These are phyloP conservation scores for Indri indri DNA, from an alignment of 2,113 vertebrate genomes.

Conservation along the genomic window DNA sequence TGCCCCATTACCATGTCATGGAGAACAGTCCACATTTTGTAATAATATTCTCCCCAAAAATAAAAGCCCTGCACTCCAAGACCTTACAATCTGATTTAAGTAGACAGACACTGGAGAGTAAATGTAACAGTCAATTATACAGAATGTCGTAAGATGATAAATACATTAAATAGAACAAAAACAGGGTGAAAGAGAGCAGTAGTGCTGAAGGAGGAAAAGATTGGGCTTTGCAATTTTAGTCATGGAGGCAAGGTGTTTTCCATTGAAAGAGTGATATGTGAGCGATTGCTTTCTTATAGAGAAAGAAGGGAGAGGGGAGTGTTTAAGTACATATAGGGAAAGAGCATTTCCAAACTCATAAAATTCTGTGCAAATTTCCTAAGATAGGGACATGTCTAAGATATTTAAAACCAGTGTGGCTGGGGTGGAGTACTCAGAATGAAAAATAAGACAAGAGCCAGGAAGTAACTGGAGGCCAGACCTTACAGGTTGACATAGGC, in stretches of 20 bases:
- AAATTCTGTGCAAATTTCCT: not conserved
- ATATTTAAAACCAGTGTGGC: not conserved
- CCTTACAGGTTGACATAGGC: no score
- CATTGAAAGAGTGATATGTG: not conserved
- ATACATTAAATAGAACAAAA: not conserved
- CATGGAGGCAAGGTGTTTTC: not conserved
- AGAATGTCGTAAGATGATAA: not conserved
- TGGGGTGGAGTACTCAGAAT: not conserved
- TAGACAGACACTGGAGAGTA: not conserved
- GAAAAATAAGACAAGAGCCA: not conserved
- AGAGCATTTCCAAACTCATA: not conserved
- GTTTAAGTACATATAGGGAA: no score
- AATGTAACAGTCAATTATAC: not conserved
- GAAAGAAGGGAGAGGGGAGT: not conserved
- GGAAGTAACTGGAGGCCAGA: not conserved
- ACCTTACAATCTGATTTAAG: not conserved
- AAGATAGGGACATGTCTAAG: not conserved
- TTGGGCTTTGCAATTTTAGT: no score
- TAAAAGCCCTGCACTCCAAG: fast-evolving
- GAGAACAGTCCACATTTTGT: not conserved
- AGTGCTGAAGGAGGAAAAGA: no score
- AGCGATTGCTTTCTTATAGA: not conserved
- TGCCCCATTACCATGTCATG: not conserved
- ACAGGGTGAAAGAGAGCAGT: not conserved
- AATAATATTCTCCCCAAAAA: not conserved